Percentiles rank a stretch among this genome's conserved stretches.
phyloP scores from a whole-genome alignment of 1,140 invertebrate genomes.

The Lasioglossum albipes region DNA sequence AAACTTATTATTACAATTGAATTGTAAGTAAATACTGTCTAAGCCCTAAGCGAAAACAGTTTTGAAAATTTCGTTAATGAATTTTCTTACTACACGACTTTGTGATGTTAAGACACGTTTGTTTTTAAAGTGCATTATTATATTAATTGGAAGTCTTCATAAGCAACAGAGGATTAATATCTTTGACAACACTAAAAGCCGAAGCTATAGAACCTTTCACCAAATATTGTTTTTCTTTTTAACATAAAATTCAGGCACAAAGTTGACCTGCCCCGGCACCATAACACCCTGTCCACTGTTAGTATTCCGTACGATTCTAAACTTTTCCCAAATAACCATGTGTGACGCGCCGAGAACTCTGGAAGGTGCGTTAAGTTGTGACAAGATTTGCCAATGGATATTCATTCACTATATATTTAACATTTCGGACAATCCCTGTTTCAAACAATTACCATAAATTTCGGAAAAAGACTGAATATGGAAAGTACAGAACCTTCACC shows the following conservation, averaged over 20 bases:
- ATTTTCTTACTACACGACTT: conserved; percentile 50
- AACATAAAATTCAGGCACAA: conserved; percentile 24
- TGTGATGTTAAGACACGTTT: conserved; percentile 54
- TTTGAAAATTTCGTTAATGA: conserved; percentile 33
- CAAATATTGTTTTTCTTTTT: conserved; percentile 28
- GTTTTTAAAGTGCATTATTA: conserved; percentile 12
- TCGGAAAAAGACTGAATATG: background rate
- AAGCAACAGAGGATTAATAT: conserved; percentile 16
- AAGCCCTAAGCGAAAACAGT: conserved; percentile 34
- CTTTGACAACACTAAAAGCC: conserved; percentile 55
- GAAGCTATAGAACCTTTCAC: conserved; percentile 47
- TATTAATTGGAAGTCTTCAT: conserved; percentile 5
- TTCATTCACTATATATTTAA: conserved; percentile 24
- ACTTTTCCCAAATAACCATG: conserved; percentile 32
- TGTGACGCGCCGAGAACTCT: conserved; percentile 76
- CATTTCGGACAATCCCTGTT: conserved; percentile 40
- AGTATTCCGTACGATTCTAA: conserved; percentile 49
- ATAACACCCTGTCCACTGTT: conserved; percentile 50
- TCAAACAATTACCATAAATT: conserved; percentile 8
- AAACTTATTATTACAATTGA: background rate
- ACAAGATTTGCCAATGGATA: conserved; percentile 77
- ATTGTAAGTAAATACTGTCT: conserved; percentile 18
- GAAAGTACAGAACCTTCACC: background rate
- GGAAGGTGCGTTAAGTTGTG: conserved; percentile 82
- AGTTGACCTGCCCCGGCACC: conserved; percentile 48